phyloP scores from a whole-genome alignment of 2,797 vertebrate genomes.

The Cuniculus paca region DNA sequence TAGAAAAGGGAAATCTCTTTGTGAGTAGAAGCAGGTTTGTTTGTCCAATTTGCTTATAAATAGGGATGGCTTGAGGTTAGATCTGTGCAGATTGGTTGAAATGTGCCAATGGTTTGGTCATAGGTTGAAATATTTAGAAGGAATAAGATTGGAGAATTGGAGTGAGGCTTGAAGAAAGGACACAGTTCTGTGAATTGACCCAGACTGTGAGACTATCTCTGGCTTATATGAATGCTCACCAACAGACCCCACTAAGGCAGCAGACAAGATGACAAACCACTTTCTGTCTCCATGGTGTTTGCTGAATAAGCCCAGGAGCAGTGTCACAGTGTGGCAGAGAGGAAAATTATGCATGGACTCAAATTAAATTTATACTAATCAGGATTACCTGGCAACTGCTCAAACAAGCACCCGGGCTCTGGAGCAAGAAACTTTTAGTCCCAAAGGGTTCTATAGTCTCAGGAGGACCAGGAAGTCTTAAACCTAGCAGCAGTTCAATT shows the following conservation, averaged over 20 bases:
- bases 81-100: not conserved
- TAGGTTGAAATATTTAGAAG: not conserved
- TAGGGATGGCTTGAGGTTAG: not conserved
- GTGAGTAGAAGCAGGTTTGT: not conserved
- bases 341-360: not conserved
- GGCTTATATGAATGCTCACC: not conserved
- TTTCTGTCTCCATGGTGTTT: not conserved
- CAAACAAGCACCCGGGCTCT: not conserved
- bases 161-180: not conserved
- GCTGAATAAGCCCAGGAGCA: not conserved
- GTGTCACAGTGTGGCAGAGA: not conserved
- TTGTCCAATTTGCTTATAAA: not conserved
- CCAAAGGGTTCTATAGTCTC: not conserved
- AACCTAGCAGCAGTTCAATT: not conserved
- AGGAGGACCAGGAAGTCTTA: not conserved
- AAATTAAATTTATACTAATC: not conserved
- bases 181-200: not conserved
- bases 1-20: not conserved
- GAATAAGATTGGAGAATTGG: not conserved
- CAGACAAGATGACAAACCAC: not conserved
- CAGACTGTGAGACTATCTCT: not conserved
- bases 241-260: not conserved
- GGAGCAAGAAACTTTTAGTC: not conserved
- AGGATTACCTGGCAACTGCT: not conserved
- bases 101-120: not conserved